These are phyloP conservation scores for Coptodon bakossiorum DNA, from an alignment of 2,113 vertebrate species.

Conservation along the genomic window DNA sequence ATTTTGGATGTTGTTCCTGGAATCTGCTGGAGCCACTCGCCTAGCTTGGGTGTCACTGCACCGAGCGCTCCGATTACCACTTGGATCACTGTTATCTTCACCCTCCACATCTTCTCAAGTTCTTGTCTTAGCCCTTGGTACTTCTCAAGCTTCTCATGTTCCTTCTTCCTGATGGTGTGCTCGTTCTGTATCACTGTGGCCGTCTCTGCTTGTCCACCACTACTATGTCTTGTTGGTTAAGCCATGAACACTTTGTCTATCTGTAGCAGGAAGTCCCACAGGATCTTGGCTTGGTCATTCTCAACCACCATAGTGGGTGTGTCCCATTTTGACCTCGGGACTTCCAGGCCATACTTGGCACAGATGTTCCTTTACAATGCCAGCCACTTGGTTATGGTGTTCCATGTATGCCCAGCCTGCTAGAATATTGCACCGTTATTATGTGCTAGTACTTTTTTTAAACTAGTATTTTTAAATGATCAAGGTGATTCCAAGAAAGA, in stretches of 20 bases:
- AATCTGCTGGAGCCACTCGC: neutral
- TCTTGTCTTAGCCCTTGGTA: neutral
- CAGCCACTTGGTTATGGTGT: neutral
- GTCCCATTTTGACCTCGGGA: neutral
- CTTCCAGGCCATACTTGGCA: neutral
- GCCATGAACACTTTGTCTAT: neutral
- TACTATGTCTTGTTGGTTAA: neutral
- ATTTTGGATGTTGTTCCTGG: neutral
- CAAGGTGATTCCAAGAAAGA: neutral
- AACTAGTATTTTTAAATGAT: neutral
- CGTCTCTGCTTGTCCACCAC: neutral
- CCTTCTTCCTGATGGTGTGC: neutral
- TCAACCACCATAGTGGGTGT: neutral
- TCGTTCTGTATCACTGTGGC: neutral
- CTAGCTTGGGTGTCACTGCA: neutral
- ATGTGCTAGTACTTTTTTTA: neutral
- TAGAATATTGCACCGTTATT: neutral
- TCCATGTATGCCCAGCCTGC: neutral
- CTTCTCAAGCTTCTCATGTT: neutral
- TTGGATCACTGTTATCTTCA: neutral
- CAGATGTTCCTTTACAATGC: neutral
- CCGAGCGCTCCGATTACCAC: neutral
- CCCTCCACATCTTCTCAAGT: neutral
- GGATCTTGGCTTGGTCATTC: neutral
- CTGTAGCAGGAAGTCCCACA: neutral